Evolutionary conservation across 2,113 vertebrate genomes (phyloP), one percentile per base, ranked within the genome.

Genomic region (Seriola aureovittata): DNA sequence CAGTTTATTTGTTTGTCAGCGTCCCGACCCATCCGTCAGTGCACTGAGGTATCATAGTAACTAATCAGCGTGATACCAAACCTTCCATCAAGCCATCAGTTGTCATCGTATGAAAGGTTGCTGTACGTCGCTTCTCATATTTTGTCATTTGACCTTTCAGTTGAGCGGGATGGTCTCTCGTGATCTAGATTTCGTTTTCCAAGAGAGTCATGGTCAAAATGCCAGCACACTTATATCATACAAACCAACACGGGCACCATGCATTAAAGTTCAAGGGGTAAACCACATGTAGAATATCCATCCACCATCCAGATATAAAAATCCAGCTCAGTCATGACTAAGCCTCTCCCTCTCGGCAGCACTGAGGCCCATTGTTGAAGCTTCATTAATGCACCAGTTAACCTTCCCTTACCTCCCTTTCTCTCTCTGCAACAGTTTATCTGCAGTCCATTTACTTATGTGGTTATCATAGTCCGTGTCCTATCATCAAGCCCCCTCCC

Each of bases 321-420:
- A 52, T 25, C 38, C 29, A 23, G 76, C 59, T 78, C 59, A 72
- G 52, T 63, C 59, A 69, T 64, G 77, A 57, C 80, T 44, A 23
- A 63, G 17, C 52, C 46, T 60, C 55, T 57, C 78, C 78, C 76
- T 73, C 42, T 82, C 63, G 65, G 75, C 64, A 60, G 82, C 78
- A 73, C 81, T 79, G 78, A 84, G 83, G 64, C 29, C 66, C 60
- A 81, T 82, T 89, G 88, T 84, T 75, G 72, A 68, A 59, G 81
- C 81, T 76, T 85, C 80, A 84, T 88, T 77, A 86, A 80, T 69
- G 54, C 70, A 80, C 59, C 76, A 66, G 79, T 85, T 84, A 88
- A 82, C 80, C 76, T 87, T 66, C 23, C 52, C n/a, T 68, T 64
- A 60, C 69, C 59, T 55, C 52, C 25, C 73, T 50, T 23, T 59